Base-by-base conservation (phyloP, 2,888 invertebrate genomes). In the Euproctis similis region DNA sequence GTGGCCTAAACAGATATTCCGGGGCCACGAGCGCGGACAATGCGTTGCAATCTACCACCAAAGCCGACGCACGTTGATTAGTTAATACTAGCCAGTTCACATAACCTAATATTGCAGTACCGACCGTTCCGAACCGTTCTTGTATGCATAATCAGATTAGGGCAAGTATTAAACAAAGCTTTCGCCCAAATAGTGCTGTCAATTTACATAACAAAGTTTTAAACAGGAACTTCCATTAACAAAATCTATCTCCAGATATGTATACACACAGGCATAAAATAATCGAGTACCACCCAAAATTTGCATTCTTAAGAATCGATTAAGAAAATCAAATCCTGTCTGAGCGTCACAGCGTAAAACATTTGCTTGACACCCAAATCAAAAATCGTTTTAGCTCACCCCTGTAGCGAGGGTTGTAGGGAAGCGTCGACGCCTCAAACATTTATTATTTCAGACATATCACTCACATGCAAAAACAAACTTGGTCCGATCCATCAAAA, bases 361-460 rank as follows among this genome's bases (percentile, higher is more conserved):
- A 81, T 82, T 82, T 76, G 81, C 77, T 80, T 78, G 84, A 84
- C 84, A 81, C 82, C 82, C 82, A 78, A 84, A 84, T 84, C 82
- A 84, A 82, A 84, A 84, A 82, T 81, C 84, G 84, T 80, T 84
- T 84, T 84, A 77, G 73, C 74, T 64, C 76, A 73, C 80, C 81
- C 80, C 68, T 63, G n/a, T n/a, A n/a, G 53, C 46, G 43, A 53
- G 65, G 65, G 74, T 44, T 57, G 64, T n/a, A n/a, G 74, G 73
- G 75, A 71, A 68, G 72, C 75, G 75, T 72, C 80, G 81, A 77
- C 81, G 82, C 84, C 81, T 81, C 80, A 82, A n/a, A 81, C 82
- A 82, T 84, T 84, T 84, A 84, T 84, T 84, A 84, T 82, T 84
- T 81, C 80, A 84, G 82, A 84, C 82, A 80, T 84, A 84, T 84